Evolutionary conservation across 2,888 invertebrate genomes (phyloP).

Genomic region (Schrankia costaestrigalis): DNA sequence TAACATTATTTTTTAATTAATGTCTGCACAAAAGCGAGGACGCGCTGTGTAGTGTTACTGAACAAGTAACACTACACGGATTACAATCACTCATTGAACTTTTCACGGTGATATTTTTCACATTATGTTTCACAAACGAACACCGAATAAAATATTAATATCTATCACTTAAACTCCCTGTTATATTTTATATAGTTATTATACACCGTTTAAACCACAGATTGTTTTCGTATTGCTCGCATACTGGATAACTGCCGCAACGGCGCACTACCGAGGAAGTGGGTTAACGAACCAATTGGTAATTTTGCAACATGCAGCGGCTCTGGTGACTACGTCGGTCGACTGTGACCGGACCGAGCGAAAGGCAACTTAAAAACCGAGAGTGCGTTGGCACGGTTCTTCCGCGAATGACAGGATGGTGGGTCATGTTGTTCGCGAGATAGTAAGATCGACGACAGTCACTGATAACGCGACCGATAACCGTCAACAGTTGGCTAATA

Average conservation of each 20-base stretch:
- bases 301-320: slow-evolving; percentile 67
- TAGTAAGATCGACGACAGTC: slow-evolving; percentile 65
- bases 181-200: slow-evolving; percentile 28
- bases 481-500: slow-evolving; percentile 43
- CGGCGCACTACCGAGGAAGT: slow-evolving; percentile 52
- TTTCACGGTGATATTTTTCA: slow-evolving; percentile 14
- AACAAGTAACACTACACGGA: slow-evolving; percentile 26
- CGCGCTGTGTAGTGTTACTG: too few species aligned
- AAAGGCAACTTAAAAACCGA: slow-evolving; percentile 70
- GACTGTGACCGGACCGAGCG: slow-evolving; percentile 61
- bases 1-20: slow-evolving; percentile 52
- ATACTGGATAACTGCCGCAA: slow-evolving; percentile 45
- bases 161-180: slow-evolving; percentile 24
- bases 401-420: slow-evolving; percentile 68
- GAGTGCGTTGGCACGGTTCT: slow-evolving; percentile 70
- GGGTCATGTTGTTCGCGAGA: slow-evolving; percentile 60
- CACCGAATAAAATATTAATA: slow-evolving; percentile 16
- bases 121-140: slow-evolving; percentile 24
- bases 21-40: slow-evolving; percentile 27
- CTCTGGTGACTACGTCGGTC: slow-evolving; percentile 51
- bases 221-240: slow-evolving; percentile 54
- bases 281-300: slow-evolving; percentile 67
- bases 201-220: slow-evolving; percentile 30
- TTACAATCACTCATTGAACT: slow-evolving; percentile 22
- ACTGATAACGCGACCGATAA: slow-evolving; percentile 69